Evolutionary conservation across 2,797 vertebrate genomes (phyloP).

Genomic region (Leuciscus waleckii): DNA sequence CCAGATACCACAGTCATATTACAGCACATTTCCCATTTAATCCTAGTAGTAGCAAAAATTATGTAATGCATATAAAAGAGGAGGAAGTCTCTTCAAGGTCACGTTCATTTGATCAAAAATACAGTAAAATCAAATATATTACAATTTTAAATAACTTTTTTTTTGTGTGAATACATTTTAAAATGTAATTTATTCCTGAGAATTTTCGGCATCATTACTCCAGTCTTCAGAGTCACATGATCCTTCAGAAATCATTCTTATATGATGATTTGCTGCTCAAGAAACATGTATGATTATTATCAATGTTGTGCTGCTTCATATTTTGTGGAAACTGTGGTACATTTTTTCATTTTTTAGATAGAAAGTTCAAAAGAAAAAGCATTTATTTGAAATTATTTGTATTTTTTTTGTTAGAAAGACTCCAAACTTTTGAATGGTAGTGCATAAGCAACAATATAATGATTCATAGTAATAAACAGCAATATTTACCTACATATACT

Average conservation of each 20-base stretch:
- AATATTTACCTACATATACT: too few relatives aligned
- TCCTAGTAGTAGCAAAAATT: too few relatives aligned
- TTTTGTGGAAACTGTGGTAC: not conserved
- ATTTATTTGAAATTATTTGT: not conserved
- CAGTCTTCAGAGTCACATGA: not conserved
- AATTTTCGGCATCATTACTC: not conserved
- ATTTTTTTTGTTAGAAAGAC: not conserved
- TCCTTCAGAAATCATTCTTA: too few relatives aligned
- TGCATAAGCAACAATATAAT: not conserved
- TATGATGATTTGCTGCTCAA: too few relatives aligned
- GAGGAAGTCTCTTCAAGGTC: not conserved
- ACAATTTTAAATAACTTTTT: not conserved
- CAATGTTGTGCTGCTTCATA: too few relatives aligned
- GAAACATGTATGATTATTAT: too few relatives aligned
- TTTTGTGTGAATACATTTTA: not conserved
- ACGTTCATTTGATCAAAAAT: not conserved
- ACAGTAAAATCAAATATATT: not conserved
- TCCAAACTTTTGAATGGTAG: not conserved
- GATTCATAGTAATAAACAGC: too few relatives aligned
- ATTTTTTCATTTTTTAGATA: too few relatives aligned
- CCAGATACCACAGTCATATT: too few relatives aligned
- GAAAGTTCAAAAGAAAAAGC: not conserved
- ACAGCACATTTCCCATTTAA: not conserved
- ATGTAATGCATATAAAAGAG: not conserved
- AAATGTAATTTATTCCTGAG: not conserved